These are phyloP conservation scores for Diadophis punctatus DNA, from an alignment of 2,113 vertebrate species.

Conservation along the genomic window DNA sequence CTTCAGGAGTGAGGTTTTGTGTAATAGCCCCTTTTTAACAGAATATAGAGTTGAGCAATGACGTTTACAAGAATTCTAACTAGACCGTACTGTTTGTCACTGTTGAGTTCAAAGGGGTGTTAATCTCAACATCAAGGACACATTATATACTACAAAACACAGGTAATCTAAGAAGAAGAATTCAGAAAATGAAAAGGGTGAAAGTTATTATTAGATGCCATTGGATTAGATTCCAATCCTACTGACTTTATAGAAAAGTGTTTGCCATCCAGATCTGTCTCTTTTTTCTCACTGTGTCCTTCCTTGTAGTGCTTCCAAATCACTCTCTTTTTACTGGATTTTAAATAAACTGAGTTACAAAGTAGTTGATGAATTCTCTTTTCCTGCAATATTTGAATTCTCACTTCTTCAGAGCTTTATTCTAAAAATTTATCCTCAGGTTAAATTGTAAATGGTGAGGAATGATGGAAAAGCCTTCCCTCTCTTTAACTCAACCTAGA, in stretches of 20 bases:
- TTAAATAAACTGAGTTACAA: neutral
- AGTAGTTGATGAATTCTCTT: neutral
- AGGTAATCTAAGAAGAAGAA: neutral
- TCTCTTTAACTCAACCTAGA: neutral
- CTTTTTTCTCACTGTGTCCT: neutral
- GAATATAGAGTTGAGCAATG: neutral
- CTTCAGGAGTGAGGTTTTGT: neutral
- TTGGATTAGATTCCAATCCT: neutral
- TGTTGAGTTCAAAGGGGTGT: neutral
- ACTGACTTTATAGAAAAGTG: neutral
- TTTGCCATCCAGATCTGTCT: neutral
- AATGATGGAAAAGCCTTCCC: neutral
- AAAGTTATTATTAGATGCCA: neutral
- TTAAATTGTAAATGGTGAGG: neutral
- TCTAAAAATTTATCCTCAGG: neutral
- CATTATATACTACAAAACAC: neutral
- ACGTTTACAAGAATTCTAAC: neutral
- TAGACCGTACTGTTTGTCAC: neutral
- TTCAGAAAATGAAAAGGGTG: neutral
- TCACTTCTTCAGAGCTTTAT: neutral
- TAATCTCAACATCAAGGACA: neutral
- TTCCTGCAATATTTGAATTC: neutral
- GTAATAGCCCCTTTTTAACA: neutral
- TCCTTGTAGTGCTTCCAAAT: neutral
- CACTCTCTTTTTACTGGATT: neutral